Conservation (phyloP, 2,113 vertebrate species). For the Pithys albifrons region DNA sequence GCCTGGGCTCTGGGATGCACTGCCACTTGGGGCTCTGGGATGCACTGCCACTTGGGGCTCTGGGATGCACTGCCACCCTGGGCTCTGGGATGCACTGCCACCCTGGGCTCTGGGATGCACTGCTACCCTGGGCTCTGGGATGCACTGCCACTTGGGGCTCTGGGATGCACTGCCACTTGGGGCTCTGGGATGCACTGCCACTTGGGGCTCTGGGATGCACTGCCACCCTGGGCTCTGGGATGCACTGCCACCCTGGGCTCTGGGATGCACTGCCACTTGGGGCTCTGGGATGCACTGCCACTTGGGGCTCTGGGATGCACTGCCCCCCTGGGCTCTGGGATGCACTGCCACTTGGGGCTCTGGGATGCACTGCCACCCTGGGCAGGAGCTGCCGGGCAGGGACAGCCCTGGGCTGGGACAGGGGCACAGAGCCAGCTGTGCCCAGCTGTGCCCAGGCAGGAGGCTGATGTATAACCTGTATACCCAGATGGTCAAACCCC, state of each 20-base stretch:
- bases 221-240: too few relatives aligned
- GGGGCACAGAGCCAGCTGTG: fast-evolving
- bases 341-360: not conserved
- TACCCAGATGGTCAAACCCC: not conserved
- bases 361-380: not conserved
- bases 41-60: too few relatives aligned
- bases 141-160: too few relatives aligned
- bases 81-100: not conserved
- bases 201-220: too few relatives aligned
- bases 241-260: too few relatives aligned
- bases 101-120: too few relatives aligned
- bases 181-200: not conserved
- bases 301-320: not conserved
- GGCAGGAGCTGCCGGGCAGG: fast-evolving
- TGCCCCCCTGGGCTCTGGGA: not conserved
- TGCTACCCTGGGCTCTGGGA: too few relatives aligned
- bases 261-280: too few relatives aligned
- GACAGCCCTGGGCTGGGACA: fast-evolving
- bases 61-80: not conserved
- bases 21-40: not conserved
- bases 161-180: too few relatives aligned
- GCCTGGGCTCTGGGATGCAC: not conserved
- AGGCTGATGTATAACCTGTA: not conserved
- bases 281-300: too few relatives aligned
- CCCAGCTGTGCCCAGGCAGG: not conserved